Conservation (phyloP, 2,113 vertebrate genomes). For the Castor canadensis region DNA sequence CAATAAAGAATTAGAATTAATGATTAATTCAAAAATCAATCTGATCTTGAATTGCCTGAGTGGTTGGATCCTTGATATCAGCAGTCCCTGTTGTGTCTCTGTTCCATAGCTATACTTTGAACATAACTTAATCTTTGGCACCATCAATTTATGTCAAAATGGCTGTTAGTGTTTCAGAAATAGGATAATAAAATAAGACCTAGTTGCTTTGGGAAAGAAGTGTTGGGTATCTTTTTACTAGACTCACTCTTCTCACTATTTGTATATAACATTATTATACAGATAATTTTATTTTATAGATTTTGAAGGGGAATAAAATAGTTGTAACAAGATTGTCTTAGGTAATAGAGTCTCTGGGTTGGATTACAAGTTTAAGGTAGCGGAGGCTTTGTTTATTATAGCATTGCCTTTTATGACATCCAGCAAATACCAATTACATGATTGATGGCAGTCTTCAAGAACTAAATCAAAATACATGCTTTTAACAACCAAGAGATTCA, state of each 20-base stretch:
- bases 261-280: not conserved
- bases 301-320: not conserved
- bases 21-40: not conserved
- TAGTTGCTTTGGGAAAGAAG: not conserved
- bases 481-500: not conserved
- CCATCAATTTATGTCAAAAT: not conserved
- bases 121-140: not conserved
- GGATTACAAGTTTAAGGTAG: not conserved
- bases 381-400: not conserved
- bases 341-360: not conserved
- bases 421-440: not conserved
- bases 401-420: not conserved
- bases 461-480: not conserved
- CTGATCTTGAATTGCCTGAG: not conserved
- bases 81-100: too few species aligned
- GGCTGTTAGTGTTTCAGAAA: conserved; percentile 9
- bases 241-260: not conserved
- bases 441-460: not conserved
- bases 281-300: not conserved
- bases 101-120: not conserved
- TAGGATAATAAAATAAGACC: not conserved
- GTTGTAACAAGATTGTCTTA: not conserved
- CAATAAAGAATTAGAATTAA: not conserved
- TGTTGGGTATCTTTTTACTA: not conserved
- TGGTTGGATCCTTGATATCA: too few species aligned